Evolutionary conservation across 2,888 invertebrate genomes (phyloP).

Genomic region (Scaptomyza flava): DNA sequence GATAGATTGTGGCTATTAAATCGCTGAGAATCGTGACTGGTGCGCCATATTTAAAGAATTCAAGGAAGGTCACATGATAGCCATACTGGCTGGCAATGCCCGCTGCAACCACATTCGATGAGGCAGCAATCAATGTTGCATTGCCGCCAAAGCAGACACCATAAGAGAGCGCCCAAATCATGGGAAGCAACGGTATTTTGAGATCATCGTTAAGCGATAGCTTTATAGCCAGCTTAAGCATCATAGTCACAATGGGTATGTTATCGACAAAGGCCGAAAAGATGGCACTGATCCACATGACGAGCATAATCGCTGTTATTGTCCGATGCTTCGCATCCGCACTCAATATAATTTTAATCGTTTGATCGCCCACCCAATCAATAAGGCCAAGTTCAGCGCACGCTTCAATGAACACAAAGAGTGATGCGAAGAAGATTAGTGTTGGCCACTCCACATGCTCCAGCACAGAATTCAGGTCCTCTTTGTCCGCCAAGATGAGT

Average conservation of each 20-base stretch:
- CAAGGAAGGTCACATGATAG: slow-evolving; percentile 91
- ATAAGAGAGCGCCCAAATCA: slow-evolving; percentile 93
- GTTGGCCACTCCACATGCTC: slow-evolving; percentile 96
- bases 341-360: slow-evolving; percentile 87
- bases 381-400: slow-evolving; percentile 92
- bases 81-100: slow-evolving; percentile 96
- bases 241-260: slow-evolving; percentile 95
- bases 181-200: slow-evolving; percentile 90
- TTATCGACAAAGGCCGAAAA: slow-evolving; percentile 96
- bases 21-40: slow-evolving; percentile 91
- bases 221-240: slow-evolving; percentile 91
- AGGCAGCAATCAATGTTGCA: slow-evolving; percentile 95
- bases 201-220: slow-evolving; percentile 88
- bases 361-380: slow-evolving; percentile 90
- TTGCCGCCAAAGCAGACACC: slow-evolving; percentile 97
- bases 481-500: slow-evolving; percentile 90
- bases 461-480: slow-evolving; percentile 91
- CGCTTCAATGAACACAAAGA: slow-evolving; percentile 96
- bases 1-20: slow-evolving; percentile 87
- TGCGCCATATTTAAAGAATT: slow-evolving; percentile 93
- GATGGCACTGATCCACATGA: slow-evolving; percentile 92
- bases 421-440: slow-evolving; percentile 93
- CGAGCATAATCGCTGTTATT: slow-evolving; percentile 89
- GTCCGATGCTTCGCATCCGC: slow-evolving; percentile 87
- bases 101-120: slow-evolving; percentile 95